Evolutionary conservation across 2,113 vertebrate species (phyloP).

Genomic region (Bostrychus sinensis): DNA sequence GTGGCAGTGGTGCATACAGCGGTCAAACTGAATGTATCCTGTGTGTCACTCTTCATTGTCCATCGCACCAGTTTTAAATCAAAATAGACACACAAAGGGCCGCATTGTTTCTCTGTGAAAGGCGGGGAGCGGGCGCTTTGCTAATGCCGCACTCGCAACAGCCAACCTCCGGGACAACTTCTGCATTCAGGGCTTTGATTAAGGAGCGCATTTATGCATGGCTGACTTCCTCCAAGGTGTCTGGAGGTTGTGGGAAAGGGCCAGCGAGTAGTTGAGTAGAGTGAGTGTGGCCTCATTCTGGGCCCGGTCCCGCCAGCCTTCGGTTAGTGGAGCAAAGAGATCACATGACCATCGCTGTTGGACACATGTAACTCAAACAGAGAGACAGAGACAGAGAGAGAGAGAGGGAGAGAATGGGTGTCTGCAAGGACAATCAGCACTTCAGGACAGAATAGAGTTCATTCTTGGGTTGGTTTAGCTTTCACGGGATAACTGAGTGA

Average conservation of each 20-base stretch:
- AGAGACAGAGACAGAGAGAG: not conserved
- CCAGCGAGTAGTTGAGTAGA: constrained; percentile 25
- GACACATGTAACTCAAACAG: constrained; percentile 6
- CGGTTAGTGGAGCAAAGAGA: constrained; percentile 35
- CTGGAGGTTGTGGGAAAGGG: constrained; percentile 87
- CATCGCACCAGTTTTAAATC: constrained; percentile 71
- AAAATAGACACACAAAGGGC: constrained; percentile 82
- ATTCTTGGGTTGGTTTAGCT: too few relatives aligned
- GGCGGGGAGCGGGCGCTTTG: constrained; percentile 82
- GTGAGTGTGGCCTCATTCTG: constrained; percentile 65
- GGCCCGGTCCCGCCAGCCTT: constrained; percentile 22
- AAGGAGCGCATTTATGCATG: constrained; percentile 86
- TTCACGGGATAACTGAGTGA: too few relatives aligned
- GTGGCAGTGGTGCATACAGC: constrained; percentile 16
- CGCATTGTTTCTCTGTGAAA: constrained; percentile 83
- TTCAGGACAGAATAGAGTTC: not conserved
- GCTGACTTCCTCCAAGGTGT: constrained; percentile 86
- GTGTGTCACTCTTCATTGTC: constrained; percentile 59
- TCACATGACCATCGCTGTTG: constrained; percentile 26
- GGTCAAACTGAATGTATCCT: constrained; percentile 11
- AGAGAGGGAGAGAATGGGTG: not conserved
- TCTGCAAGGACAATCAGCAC: not conserved
- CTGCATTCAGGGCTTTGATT: constrained; percentile 85
- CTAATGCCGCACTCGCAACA: constrained; percentile 79
- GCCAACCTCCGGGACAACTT: constrained; percentile 84